Evolutionary conservation across 2,888 invertebrate species (phyloP), one percentile per base, ranked within the genome.

Genomic region (Archips xylosteana): DNA sequence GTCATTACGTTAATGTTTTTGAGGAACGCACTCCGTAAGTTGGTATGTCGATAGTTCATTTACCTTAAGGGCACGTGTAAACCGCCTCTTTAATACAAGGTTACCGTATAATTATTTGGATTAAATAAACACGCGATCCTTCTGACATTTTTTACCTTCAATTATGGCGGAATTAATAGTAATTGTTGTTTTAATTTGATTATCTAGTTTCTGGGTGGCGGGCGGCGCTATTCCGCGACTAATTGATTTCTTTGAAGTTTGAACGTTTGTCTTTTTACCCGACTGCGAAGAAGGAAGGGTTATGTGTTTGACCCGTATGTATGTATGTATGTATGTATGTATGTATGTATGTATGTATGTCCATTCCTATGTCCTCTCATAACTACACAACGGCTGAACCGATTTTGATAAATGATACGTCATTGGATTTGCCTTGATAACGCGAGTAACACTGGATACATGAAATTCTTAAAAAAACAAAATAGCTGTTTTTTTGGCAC

Each of bases 11-110:
- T 15, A 65, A 51, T 9, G 49, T 51, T 65, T 51, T 51, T n/a
- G 9, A 10, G 8, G 0, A 12, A 6, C 3, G 36, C 15, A 13
- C 4, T 65, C 5, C 6, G 70, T 78, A 75, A 76, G 75, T 79
- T 79, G 77, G 72, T 76, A 71, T 78, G 71, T 75, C 78, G 51
- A 51, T 65, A 77, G 81, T 81, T 80, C 81, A 80, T 82, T 83
- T 85, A 83, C 81, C 78, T 6, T 81, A 80, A 80, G 80, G 83
- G 84, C 85, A 84, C 86, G 85, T 80, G 83, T 76, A 76, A 76
- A 76, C 75, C 68, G 76, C 61, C 23, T 45, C 47, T 57, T 51
- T 66, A 60, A 70, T 70, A 76, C 73, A 74, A 76, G 69, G 34
- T 70, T 68, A 57, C 65, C 39, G 67, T 71, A 71, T 51, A 74